Percentiles rank a stretch among this genome's conserved stretches.
Conservation (phyloP, 2,888 invertebrate genomes). For the Panorpa germanica region DNA sequence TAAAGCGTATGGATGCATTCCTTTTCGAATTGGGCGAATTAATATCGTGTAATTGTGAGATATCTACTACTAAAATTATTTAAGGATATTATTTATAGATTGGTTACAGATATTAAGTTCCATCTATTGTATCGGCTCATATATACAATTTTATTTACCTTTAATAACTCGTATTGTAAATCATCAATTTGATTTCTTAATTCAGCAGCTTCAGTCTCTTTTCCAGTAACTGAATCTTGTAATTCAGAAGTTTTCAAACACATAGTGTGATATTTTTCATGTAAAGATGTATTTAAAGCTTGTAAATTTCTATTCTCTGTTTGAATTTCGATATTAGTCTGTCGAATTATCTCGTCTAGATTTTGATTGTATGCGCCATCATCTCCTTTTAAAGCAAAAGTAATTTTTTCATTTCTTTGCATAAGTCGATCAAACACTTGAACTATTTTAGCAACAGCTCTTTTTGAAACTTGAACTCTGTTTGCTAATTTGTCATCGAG, state of each 20-base stretch:
- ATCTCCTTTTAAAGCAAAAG: constrained; percentile 70
- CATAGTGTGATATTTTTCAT: constrained; percentile 85
- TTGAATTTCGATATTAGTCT: constrained; percentile 74
- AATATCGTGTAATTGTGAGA: no score
- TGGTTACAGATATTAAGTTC: no score
- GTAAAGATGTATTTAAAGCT: constrained; percentile 73
- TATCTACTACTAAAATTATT: no score
- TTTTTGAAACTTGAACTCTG: constrained; percentile 87
- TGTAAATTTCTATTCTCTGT: constrained; percentile 85
- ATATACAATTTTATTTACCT: constrained; percentile 25
- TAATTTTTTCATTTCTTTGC: constrained; percentile 90
- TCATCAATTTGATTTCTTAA: constrained; percentile 92
- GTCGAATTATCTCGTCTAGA: constrained; percentile 66
- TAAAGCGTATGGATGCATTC: no score
- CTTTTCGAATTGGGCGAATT: no score
- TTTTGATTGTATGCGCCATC: constrained; percentile 52
- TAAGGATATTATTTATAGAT: no score
- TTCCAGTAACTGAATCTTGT: constrained; percentile 72
- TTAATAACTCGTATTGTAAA: constrained; percentile 77
- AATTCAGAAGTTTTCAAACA: constrained; percentile 76
- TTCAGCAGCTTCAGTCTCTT: constrained; percentile 90
- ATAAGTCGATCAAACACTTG: constrained; percentile 91
- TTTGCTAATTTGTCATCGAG: constrained; percentile 90
- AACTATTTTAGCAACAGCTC: constrained; percentile 91
- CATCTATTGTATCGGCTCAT: no score